Evolutionary conservation across 2,113 vertebrate genomes (phyloP), one percentile per base, ranked within the genome.

Genomic region (Lutjanus erythropterus): DNA sequence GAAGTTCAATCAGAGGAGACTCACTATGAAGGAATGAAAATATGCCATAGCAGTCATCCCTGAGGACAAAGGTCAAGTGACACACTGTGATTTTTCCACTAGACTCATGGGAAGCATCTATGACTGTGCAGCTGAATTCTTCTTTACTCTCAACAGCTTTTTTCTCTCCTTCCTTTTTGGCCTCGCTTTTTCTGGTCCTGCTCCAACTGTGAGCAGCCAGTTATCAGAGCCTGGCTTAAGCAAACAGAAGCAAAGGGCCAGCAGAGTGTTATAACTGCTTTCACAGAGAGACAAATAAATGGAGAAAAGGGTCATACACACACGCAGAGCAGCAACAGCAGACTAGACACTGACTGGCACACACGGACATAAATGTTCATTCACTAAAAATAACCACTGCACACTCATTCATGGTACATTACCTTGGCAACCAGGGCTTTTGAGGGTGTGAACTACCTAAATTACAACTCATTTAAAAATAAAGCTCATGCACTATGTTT

Each of bases 211-310:
- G 75, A 37, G 46, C 56, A 86, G 88, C 1, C 65, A 81, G 60
- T 83, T 82, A 86, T 88, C 88, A 77, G 53, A 86, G 62, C 14
- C 53, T 33, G 59, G 52, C 55, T 74, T 82, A 53, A 87, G 76
- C 74, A 92, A 94, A 92, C 76, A 92, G 70, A 53, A 71, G 77
- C 78, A 81, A 78, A 65, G 55, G 75, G 59, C 56, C 78, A 69
- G 53, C 49, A 72, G 69, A 37, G 61, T 46, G 46, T 70, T 46
- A 39, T 14, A 39, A 3, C 16, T 12, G 15, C 53, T 60, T 71
- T 68, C 53, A 67, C 39, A 25, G 60, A 82, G 52, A 84, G 42
- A 68, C 44, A 72, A 69, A 79, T 41, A 56, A 62, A 44, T 52
- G 25, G 44, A 65, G 29, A 52, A 79, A 31, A 5, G n/a, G 58